Percentiles rank a stretch among this genome's conserved stretches.
Conservation (phyloP, 2,888 invertebrate genomes). For the Tetanocera ferruginea region DNA sequence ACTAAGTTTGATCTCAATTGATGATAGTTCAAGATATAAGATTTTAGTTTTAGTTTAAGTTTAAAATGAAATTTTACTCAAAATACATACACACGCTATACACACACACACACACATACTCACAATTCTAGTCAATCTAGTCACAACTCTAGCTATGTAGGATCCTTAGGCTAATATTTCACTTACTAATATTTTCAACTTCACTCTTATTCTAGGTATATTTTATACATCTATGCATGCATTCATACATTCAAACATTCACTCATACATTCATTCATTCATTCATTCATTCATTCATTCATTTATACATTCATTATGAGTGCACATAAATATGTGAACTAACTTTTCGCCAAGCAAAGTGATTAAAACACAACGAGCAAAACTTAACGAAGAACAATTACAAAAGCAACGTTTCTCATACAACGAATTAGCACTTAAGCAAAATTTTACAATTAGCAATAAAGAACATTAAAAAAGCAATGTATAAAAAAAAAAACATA, state of each 20-base stretch:
- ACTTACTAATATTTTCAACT: neutral
- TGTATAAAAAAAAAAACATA: constrained; percentile 35
- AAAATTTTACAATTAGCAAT: constrained; percentile 48
- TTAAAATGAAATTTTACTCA: constrained; percentile 25
- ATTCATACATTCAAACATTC: neutral
- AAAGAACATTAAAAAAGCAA: constrained; percentile 33
- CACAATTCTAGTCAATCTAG: constrained; percentile 36
- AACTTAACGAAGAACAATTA: constrained; percentile 58
- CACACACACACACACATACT: constrained; percentile 30
- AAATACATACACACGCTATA: neutral
- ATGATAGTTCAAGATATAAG: neutral
- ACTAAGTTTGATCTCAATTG: constrained; percentile 18
- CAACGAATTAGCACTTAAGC: constrained; percentile 70
- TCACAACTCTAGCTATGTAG: constrained; percentile 11
- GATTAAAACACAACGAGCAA: constrained; percentile 65
- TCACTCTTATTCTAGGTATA: neutral
- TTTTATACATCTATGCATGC: too few relatives aligned
- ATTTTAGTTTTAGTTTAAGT: constrained; percentile 9
- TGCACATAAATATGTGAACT: neutral
- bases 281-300: neutral
- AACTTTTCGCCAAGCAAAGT: constrained; percentile 46
- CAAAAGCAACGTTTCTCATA: constrained; percentile 71
- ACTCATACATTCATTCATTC: neutral
- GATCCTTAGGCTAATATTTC: constrained; percentile 24
- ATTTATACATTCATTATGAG: neutral